Percentiles rank a stretch among this genome's conserved stretches.
These are phyloP conservation scores for Siniperca obscura DNA, from an alignment of 2,797 vertebrate species.

Conservation along the genomic window DNA sequence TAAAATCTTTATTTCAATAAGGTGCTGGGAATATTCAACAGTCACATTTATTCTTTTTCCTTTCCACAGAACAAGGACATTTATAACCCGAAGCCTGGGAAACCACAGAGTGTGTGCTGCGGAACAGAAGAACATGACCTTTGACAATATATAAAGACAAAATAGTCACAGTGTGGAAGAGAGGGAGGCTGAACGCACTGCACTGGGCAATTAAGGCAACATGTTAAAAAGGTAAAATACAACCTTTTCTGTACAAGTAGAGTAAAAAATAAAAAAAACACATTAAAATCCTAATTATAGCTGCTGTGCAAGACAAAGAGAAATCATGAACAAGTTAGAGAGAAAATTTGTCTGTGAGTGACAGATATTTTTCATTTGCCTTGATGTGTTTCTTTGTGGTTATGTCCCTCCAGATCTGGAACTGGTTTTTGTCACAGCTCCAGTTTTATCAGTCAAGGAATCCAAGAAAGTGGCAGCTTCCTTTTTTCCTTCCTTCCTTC, in stretches of 20 bases:
- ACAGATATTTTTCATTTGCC: slow-evolving; percentile 30
- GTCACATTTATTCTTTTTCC: slow-evolving; percentile 64
- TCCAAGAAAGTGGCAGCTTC: slow-evolving; percentile 21
- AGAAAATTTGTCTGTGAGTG: slow-evolving; percentile 1
- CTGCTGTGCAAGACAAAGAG: slow-evolving; percentile 33
- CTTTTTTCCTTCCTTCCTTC: slow-evolving; percentile 12
- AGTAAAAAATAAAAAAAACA: slow-evolving; percentile 43
- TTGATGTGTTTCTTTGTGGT: slow-evolving; percentile 22
- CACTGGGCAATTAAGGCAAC: slow-evolving; percentile 82
- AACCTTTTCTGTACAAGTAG: slow-evolving; percentile 63
- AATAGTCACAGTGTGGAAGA: slow-evolving; percentile 73
- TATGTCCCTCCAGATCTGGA: slow-evolving; percentile 18
- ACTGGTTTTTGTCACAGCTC: slow-evolving; percentile 18
- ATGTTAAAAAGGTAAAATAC: slow-evolving; percentile 67
- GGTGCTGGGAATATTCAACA: slow-evolving; percentile 80
- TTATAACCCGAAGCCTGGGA: slow-evolving; percentile 43
- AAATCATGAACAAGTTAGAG: slow-evolving; percentile 11
- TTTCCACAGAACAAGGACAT: slow-evolving; percentile 59
- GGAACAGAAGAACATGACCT: slow-evolving; percentile 52
- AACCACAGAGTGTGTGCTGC: slow-evolving; percentile 32
- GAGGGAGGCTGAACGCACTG: slow-evolving; percentile 60
- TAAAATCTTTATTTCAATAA: slow-evolving; percentile 83
- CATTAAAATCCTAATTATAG: slow-evolving; percentile 17
- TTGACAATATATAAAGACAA: slow-evolving; percentile 44
- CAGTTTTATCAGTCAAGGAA: slow-evolving; percentile 32